Conservation (phyloP, 2,797 vertebrate genomes). For the Manis javanica region DNA sequence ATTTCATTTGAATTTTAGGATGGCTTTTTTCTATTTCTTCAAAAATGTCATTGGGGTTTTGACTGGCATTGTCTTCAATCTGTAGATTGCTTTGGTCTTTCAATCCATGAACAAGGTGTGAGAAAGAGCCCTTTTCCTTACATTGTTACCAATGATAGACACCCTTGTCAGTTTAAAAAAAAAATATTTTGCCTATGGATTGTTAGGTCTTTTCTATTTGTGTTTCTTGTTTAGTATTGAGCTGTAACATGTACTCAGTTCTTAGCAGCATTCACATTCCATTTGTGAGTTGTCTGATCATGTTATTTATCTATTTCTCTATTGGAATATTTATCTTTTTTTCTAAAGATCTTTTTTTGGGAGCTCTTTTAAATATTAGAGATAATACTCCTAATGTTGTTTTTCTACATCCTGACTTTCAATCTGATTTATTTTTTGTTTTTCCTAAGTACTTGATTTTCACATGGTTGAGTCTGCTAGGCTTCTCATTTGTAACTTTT, state of each 20-base stretch:
- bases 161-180: neutral
- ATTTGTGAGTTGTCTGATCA: neutral
- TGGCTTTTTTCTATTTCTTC: neutral
- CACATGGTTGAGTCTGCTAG: neutral
- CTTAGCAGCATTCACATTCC: slow-evolving; percentile 26
- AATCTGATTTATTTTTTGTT: slow-evolving; percentile 60
- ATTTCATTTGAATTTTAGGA: neutral
- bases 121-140: neutral
- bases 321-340: neutral
- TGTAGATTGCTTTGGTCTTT: neutral
- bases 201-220: neutral
- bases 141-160: neutral
- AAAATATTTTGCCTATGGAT: neutral
- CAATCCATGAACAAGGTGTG: neutral
- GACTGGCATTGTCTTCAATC: neutral
- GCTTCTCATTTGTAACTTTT: slow-evolving; percentile 29
- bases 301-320: slow-evolving; percentile 33
- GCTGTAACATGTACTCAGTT: neutral
- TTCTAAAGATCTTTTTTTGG: neutral
- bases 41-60: neutral
- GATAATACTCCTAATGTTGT: slow-evolving; percentile 23
- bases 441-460: slow-evolving; percentile 57
- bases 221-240: neutral
- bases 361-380: slow-evolving; percentile 45
- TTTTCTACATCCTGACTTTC: slow-evolving; percentile 57